phyloP scores from a whole-genome alignment of 2,888 invertebrate species.

The Subacronicta megacephala region DNA sequence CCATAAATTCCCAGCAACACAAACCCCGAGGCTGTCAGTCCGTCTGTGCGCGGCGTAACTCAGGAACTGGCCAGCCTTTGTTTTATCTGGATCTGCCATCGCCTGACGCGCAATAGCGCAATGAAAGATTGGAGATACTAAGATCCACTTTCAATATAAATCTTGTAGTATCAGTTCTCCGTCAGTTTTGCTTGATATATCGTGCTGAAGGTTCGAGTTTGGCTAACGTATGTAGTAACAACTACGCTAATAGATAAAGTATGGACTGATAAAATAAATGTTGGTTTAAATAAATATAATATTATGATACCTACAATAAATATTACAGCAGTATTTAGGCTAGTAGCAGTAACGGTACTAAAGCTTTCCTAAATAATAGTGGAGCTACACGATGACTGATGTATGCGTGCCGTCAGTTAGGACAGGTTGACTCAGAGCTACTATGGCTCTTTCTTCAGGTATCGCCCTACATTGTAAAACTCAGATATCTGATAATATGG shows the following conservation, averaged over 20 bases:
- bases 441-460: no score
- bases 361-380: no score
- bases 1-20: constrained; percentile 46
- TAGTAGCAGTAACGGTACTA: no score
- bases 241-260: neutral
- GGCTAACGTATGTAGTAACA: constrained; percentile 26
- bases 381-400: no score
- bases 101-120: constrained; percentile 58
- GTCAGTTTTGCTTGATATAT: constrained; percentile 55
- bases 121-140: constrained; percentile 61
- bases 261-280: no score
- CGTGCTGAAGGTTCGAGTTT: constrained; percentile 36
- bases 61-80: constrained; percentile 58
- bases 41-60: constrained; percentile 65
- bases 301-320: no score
- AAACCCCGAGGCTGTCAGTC: constrained; percentile 57
- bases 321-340: no score
- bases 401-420: no score
- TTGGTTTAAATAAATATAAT: no score
- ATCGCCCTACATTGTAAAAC: no score
- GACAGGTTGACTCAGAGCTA: no score
- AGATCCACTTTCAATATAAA: constrained; percentile 62
- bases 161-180: constrained; percentile 52
- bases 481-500: no score
- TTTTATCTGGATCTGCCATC: constrained; percentile 62